Evolutionary conservation across 2,113 vertebrate species (phyloP).

Genomic region (Dascyllus trimaculatus): DNA sequence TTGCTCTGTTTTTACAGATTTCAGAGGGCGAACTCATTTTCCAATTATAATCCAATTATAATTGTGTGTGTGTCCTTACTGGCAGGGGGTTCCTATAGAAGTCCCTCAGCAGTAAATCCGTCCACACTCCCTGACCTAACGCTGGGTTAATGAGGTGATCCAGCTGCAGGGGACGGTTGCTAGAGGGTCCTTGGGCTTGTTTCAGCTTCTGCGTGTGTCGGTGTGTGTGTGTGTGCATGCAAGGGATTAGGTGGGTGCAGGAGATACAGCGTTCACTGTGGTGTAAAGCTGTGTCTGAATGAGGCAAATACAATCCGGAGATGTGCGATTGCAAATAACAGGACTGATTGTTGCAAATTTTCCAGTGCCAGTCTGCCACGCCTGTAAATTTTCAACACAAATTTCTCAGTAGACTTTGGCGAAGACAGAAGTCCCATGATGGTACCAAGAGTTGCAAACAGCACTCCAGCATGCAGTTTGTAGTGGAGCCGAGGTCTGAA

Average conservation of each 20-base stretch:
- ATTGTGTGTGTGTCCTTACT: background rate
- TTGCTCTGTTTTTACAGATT: background rate
- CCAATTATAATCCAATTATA: constrained; percentile 27
- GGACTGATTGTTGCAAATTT: constrained; percentile 44
- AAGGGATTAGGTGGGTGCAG: constrained; percentile 1
- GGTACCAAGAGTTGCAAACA: background rate
- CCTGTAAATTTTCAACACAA: constrained; percentile 30
- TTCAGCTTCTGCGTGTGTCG: constrained; percentile 3
- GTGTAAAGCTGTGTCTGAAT: background rate
- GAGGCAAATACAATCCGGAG: constrained; percentile 11
- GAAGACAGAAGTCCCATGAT: constrained; percentile 21
- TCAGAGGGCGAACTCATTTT: constrained; percentile 15
- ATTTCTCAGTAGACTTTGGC: constrained; percentile 16
- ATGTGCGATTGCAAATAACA: constrained; percentile 25
- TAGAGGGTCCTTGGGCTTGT: constrained; percentile 9
- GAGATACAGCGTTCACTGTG: background rate
- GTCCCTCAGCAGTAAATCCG: constrained; percentile 57
- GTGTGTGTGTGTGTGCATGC: constrained; percentile 1
- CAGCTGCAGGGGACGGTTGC: constrained; percentile 54
- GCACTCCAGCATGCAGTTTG: background rate
- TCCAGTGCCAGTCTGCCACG: background rate
- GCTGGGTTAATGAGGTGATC: constrained; percentile 69
- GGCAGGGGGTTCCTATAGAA: constrained; percentile 1
- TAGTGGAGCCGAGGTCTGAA: background rate
- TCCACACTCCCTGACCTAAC: constrained; percentile 51